Evolutionary conservation across 2,888 invertebrate genomes (phyloP), one percentile per base, ranked within the genome.

Genomic region (Cryptocephalus moraei): DNA sequence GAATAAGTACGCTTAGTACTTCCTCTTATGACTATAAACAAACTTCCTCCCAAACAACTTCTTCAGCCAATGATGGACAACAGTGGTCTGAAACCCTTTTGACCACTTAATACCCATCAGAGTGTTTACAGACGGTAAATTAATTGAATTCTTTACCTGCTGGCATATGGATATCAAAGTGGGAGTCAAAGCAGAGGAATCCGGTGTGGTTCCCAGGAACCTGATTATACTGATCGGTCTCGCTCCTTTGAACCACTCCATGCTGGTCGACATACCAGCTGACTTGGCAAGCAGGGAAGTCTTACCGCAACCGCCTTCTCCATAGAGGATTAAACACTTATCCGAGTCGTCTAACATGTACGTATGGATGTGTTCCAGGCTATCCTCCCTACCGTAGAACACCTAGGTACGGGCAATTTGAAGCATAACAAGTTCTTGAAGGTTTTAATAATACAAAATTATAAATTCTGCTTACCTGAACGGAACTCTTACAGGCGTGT

Each of bases 221-320:
- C 96, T 75, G 48, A 96, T 81, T 50, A 95, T 80, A 66, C 91
- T 86, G 13, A 94, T 82, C 0, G 95, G 93, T 44, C 83, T 81
- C 1, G 80, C 81, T 0, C 80, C 82, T 13, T 76, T 73, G 51
- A 86, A 84, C 88, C 87, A 91, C 42, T 76, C 79, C 34, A 75
- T 78, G 8, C 82, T 75, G 0, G 85, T 86, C 0, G 66, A 69
- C 68, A 87, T 77, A 22, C 89, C 86, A 0, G 94, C 92, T 50
- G 90, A 87, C 71, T 94, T 94, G 0, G 97, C 88, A 49, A 97
- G 74, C 1, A 97, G 75, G 12, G 96, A 96, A 0, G 97, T 97
- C 71, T 99, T 99, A 0, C 97, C 97, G 65, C 96, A 96, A 39
- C 97, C 97, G 63, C 95, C 91, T 71, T 92, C 92, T 33, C 97